phyloP scores from a whole-genome alignment of 2,888 invertebrate genomes.

The Xestia c-nigrum region DNA sequence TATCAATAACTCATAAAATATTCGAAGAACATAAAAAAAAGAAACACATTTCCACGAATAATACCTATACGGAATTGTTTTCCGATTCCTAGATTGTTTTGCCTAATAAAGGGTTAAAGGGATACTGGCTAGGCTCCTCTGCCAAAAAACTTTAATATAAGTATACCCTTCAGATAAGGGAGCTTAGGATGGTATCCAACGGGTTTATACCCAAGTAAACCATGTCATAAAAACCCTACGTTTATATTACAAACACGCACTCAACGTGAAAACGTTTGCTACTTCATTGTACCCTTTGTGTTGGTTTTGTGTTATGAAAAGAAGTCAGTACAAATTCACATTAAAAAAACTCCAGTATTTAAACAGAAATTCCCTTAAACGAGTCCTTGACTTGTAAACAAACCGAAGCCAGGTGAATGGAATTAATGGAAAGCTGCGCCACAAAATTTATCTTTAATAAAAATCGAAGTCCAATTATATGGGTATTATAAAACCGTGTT shows the following conservation, averaged over 20 bases:
- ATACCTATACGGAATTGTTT: too few species aligned
- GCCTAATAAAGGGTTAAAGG: neutral
- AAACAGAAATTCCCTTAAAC: conserved; percentile 21
- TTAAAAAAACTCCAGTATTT: conserved; percentile 29
- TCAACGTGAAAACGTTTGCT: conserved; percentile 16
- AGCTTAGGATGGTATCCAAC: conserved; percentile 20
- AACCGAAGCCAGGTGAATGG: conserved; percentile 31
- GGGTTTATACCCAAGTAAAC: conserved; percentile 47
- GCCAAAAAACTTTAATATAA: conserved; percentile 32
- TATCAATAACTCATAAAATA: too few species aligned
- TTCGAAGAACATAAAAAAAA: too few species aligned
- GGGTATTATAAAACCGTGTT: conserved; percentile 56
- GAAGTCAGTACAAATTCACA: conserved; percentile 22
- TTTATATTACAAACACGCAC: conserved; percentile 38
- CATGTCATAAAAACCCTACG: conserved; percentile 36
- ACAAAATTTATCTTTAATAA: conserved; percentile 53
- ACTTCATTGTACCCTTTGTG: conserved; percentile 41
- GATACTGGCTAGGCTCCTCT: neutral
- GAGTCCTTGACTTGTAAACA: conserved; percentile 40
- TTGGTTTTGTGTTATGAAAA: conserved; percentile 35
- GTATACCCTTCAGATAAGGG: conserved; percentile 5
- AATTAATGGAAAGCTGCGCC: conserved; percentile 30
- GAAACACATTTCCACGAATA: too few species aligned
- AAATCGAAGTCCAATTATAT: conserved; percentile 57
- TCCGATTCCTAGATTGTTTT: too few species aligned